These are phyloP conservation scores for Mobula hypostoma DNA, from an alignment of 2,113 vertebrate species.

Conservation along the genomic window DNA sequence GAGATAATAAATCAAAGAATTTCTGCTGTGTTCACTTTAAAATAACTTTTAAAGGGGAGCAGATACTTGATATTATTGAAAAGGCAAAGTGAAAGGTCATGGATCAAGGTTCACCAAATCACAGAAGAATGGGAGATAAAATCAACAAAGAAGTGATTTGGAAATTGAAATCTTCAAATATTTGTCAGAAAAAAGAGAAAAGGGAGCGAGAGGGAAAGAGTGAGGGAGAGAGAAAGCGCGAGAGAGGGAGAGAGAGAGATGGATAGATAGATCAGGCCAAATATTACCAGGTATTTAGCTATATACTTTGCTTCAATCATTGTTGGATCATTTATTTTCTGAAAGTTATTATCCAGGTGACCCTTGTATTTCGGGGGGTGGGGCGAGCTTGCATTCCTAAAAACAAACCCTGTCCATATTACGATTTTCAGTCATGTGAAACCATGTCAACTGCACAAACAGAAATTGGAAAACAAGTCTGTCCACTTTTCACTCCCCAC, in stretches of 20 bases:
- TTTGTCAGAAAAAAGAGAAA: no score
- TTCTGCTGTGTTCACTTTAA: neutral
- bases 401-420: no score
- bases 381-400: no score
- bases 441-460: no score
- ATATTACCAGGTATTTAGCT: neutral
- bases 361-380: no score
- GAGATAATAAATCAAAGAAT: constrained; percentile 22
- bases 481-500: no score
- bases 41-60: neutral
- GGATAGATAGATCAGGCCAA: no score
- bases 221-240: no score
- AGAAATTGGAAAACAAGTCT: no score
- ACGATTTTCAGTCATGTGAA: no score
- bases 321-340: neutral
- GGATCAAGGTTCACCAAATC: neutral
- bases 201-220: no score
- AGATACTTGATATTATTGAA: neutral
- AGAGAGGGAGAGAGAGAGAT: no score
- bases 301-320: neutral
- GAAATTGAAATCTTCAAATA: neutral
- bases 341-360: neutral
- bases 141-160: neutral
- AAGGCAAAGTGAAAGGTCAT: neutral
- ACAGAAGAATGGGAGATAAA: neutral